Percentiles rank a stretch among this genome's conserved stretches.
phyloP scores from a whole-genome alignment of 2,888 invertebrate species.

The Lasioglossum lativentre region DNA sequence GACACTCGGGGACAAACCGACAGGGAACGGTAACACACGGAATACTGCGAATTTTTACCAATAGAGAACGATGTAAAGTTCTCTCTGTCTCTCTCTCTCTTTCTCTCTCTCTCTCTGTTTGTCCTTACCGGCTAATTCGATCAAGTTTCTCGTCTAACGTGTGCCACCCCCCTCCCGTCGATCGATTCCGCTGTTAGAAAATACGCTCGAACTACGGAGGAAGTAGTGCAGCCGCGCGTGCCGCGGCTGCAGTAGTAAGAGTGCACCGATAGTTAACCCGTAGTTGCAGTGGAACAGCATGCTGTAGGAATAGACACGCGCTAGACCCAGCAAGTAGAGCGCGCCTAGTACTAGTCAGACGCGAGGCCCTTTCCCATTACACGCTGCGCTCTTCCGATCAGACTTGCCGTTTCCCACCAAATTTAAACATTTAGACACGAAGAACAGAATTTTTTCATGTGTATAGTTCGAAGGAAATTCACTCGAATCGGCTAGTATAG shows the following conservation, averaged over 20 bases:
- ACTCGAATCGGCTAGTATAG: background rate
- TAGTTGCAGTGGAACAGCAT: conserved; percentile 65
- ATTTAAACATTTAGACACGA: background rate
- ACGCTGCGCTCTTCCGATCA: background rate
- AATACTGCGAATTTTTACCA: conserved; percentile 36
- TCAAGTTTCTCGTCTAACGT: background rate
- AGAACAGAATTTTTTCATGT: background rate
- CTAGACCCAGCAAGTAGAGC: conserved; percentile 75
- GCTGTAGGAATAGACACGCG: conserved; percentile 63
- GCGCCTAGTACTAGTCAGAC: conserved; percentile 78
- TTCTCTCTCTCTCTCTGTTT: background rate
- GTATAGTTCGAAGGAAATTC: background rate
- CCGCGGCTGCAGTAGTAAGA: conserved; percentile 52
- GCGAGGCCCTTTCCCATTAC: conserved; percentile 10
- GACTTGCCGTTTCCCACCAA: background rate
- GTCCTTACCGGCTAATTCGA: background rate
- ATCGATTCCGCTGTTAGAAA: conserved; percentile 1
- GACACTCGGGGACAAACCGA: conserved; percentile 39
- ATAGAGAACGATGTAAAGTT: background rate
- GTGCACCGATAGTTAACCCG: conserved; percentile 61
- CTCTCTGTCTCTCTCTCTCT: background rate
- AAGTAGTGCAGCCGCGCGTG: background rate
- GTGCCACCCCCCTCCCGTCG: no score
- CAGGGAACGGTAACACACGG: conserved; percentile 25
- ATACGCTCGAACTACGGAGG: background rate